Evolutionary conservation across 1,140 invertebrate species (phyloP), one percentile per base, ranked within the genome.

Genomic region (Ectropis grisescens): DNA sequence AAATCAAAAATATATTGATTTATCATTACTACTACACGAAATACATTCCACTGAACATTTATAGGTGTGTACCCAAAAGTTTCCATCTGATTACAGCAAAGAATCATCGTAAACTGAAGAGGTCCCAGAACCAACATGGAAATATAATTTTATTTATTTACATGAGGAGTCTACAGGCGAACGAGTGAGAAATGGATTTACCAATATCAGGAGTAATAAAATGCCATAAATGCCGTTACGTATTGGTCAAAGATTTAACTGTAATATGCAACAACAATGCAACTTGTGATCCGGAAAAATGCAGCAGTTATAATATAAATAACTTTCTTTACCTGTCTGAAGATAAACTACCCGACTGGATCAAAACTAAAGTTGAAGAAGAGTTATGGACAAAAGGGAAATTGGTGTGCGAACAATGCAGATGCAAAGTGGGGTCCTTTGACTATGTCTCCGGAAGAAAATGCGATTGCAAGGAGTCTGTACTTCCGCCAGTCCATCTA

Each of bases 381-480:
- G 72, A 78, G 42, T 61, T 80, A 12, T 89, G 87, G 87, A 82
- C 76, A 3, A 87, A 85, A 66, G 87, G 87, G 12, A 88, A 88
- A 74, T 43, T 89, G n/a, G 68, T 82, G 27, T 89, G 87, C 75
- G 81, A 82, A 47, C 71, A 80, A 34, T 89, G 87, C 60, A 62
- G 76, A 11, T 69, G 64, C 32, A 79, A 86, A 61, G 62, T 89
- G 12, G 88, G 88, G 1, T 84, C 85, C 7, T 89, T 87, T 70
- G 86, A 89, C 61, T 89, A 86, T 66, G 72, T 88, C 2, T 82
- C 85, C 12, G 86, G 87, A 10, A 60, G 76, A 34, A 85, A 87
- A 60, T 89, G 88, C 56, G 42, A 68, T 2, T 89, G 87, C 65
- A 74, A 72, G 22, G 36, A 58, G 14, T 61, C 65, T 33, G 62